Evolutionary conservation across 1,140 invertebrate genomes (phyloP), one percentile per base, ranked within the genome.

Genomic region (Plectrocnemia conspersa): DNA sequence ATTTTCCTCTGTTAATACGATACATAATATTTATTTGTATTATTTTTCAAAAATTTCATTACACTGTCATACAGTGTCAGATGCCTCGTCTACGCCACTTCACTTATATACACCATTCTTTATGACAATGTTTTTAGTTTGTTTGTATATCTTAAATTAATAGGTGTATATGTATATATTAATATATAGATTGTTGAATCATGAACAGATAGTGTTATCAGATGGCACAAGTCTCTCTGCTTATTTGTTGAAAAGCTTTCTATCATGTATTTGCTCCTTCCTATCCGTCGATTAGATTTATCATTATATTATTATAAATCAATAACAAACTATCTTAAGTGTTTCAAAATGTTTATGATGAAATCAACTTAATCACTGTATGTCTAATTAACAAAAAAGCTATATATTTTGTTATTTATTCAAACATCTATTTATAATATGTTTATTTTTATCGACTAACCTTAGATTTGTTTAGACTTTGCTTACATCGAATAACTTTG

Each of bases 1-100:
- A 74, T 73, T 73, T 70, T 74, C 72, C 70, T 71, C 72, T 66
- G 44, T 56, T 66, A 49, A 63, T 63, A 49, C 58, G 58, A 53
- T 60, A n/a, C n/a, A n/a, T 62, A 58, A 44, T 54, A 44, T 58
- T 57, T 56, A 24, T 53, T 48, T 25, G 16, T 24, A 45, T 27
- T 48, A 35, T 48, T 50, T n/a, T 48, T 41, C 49, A 23, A 54
- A 45, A 50, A 24, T 54, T 54, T 42, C 55, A 48, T 32, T 49
- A 41, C 59, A 54, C 53, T 58, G 54, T 38, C 44, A 52, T 56
- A 46, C 54, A 57, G 59, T 54, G 54, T 54, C 38, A 61, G 41
- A 61, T 56, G 49, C 54, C 54, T 61, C 49, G 36, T 53, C 35
- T 52, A 33, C 41, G n/a, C n/a, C n/a, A 7, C 41, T 24, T 44